phyloP scores from a whole-genome alignment of 1,140 invertebrate genomes.

The Hirudo medicinalis region DNA sequence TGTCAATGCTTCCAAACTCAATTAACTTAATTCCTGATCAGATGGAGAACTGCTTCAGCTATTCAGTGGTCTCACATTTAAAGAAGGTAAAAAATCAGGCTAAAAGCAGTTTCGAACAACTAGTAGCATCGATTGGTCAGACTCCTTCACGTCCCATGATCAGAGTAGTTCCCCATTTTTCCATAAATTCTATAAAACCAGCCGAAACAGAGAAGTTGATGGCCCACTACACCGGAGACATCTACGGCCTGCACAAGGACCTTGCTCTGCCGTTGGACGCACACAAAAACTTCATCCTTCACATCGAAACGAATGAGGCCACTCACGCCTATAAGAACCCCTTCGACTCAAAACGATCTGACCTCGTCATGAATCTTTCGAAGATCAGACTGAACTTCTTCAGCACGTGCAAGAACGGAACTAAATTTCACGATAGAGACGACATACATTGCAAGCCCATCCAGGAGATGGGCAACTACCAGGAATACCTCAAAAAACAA shows the following conservation, averaged over 20 bases:
- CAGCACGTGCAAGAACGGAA: slow-evolving; percentile 44
- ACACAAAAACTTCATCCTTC: no score
- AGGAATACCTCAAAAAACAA: slow-evolving; percentile 88
- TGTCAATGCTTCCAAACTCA: slow-evolving; percentile 56
- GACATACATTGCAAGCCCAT: slow-evolving; percentile 83
- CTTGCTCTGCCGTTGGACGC: no score
- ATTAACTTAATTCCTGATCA: slow-evolving; percentile 71
- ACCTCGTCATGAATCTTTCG: slow-evolving; percentile 77
- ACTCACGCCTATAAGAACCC: slow-evolving; percentile 52
- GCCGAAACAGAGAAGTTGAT: no score
- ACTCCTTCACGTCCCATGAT: no score
- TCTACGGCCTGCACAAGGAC: no score
- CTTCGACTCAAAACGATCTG: slow-evolving; percentile 78
- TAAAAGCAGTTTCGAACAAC: slow-evolving; percentile 12
- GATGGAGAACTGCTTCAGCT: slow-evolving; percentile 80
- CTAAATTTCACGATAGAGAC: slow-evolving; percentile 46
- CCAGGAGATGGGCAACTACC: slow-evolving; percentile 96
- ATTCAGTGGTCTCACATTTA: slow-evolving; percentile 80
- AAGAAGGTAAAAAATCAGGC: slow-evolving; percentile 77
- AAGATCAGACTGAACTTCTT: slow-evolving; percentile 88
- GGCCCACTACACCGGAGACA: no score
- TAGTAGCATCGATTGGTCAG: no score
- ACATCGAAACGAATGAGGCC: no score
- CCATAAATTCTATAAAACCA: no score
- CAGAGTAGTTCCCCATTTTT: no score